A percentile compares a stretch with the other conserved stretches of the same genome.
These are phyloP conservation scores for Rhodophaea formosa DNA, from an alignment of 2,888 invertebrate genomes.

Conservation along the genomic window DNA sequence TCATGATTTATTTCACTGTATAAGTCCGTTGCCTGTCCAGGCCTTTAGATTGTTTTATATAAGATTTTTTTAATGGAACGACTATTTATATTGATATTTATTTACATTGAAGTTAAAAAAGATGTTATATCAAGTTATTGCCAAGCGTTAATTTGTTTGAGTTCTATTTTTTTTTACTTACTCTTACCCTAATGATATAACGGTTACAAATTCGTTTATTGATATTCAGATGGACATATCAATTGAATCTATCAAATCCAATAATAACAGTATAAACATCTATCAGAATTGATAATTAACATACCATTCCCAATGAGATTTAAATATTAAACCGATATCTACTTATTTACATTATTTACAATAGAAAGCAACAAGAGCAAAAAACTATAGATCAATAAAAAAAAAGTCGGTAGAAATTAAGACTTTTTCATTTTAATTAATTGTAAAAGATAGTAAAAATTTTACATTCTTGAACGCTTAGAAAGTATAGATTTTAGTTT, in stretches of 20 bases:
- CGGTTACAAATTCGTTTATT: slow-evolving; percentile 75
- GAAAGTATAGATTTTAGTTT: too few species aligned
- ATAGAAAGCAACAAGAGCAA: slow-evolving; percentile 40
- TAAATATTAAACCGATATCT: slow-evolving; percentile 37
- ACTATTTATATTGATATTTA: slow-evolving; percentile 29
- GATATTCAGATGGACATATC: slow-evolving; percentile 75
- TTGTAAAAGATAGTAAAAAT: too few species aligned
- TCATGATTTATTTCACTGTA: too few species aligned
- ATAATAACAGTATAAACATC: slow-evolving; percentile 60
- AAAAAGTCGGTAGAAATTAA: too few species aligned
- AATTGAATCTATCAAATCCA: slow-evolving; percentile 72
- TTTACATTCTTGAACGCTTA: too few species aligned
- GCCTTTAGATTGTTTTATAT: too few species aligned
- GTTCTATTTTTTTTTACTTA: slow-evolving; percentile 46
- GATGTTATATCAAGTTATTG: slow-evolving; percentile 66
- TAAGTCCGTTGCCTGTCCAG: too few species aligned
- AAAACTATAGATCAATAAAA: too few species aligned
- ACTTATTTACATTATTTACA: slow-evolving; percentile 52
- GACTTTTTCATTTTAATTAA: too few species aligned
- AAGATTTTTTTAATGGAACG: too few species aligned
- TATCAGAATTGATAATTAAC: slow-evolving; percentile 52
- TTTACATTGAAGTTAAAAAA: slow-evolving; percentile 37
- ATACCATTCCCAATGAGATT: slow-evolving; percentile 42
- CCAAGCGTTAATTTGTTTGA: slow-evolving; percentile 71
- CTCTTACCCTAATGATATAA: slow-evolving; percentile 74